A percentile compares a stretch with the other conserved stretches of the same genome.
Conservation (phyloP, 2,888 invertebrate genomes). For the Trachelus iudaicus region DNA sequence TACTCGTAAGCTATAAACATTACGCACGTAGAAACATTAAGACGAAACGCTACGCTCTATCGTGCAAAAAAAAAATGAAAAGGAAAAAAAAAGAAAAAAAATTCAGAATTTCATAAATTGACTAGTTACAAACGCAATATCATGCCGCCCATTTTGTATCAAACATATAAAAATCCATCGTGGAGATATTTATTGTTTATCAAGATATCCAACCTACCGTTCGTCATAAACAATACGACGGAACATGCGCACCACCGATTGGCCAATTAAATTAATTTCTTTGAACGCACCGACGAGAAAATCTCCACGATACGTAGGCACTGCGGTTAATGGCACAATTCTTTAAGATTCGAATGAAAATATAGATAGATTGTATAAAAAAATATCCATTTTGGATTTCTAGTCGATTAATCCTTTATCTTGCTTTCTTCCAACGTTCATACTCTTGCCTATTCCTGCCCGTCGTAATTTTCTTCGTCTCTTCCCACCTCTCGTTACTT, state of each 20-base stretch:
- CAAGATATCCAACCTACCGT: slow-evolving; percentile 3
- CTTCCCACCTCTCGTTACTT: slow-evolving; percentile 5
- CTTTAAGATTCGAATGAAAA: not conserved
- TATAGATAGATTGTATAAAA: slow-evolving; percentile 9
- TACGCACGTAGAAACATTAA: slow-evolving; percentile 31
- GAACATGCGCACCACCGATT: not conserved
- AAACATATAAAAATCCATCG: slow-evolving; percentile 9
- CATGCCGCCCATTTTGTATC: slow-evolving; percentile 28
- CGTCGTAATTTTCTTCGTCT: not conserved
- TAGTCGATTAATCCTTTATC: slow-evolving; percentile 9
- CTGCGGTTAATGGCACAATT: slow-evolving; percentile 31
- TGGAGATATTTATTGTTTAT: slow-evolving; percentile 4
- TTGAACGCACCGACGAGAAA: not conserved
- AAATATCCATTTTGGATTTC: slow-evolving; percentile 5
- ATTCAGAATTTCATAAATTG: slow-evolving; percentile 44
- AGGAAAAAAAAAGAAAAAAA: slow-evolving; percentile 14
- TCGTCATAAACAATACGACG: slow-evolving; percentile 4
- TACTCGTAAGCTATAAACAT: slow-evolving; percentile 22
- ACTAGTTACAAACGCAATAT: slow-evolving; percentile 60
- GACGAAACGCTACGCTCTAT: slow-evolving; percentile 26
- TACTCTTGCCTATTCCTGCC: not conserved
- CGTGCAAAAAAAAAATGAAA: slow-evolving; percentile 38
- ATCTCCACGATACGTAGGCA: slow-evolving; percentile 15
- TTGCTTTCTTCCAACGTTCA: not conserved
- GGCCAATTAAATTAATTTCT: not conserved